Percentiles rank a stretch among this genome's conserved stretches.
These are phyloP conservation scores for Heterohyrax brucei DNA, from an alignment of 2,797 vertebrate genomes.

Conservation along the genomic window DNA sequence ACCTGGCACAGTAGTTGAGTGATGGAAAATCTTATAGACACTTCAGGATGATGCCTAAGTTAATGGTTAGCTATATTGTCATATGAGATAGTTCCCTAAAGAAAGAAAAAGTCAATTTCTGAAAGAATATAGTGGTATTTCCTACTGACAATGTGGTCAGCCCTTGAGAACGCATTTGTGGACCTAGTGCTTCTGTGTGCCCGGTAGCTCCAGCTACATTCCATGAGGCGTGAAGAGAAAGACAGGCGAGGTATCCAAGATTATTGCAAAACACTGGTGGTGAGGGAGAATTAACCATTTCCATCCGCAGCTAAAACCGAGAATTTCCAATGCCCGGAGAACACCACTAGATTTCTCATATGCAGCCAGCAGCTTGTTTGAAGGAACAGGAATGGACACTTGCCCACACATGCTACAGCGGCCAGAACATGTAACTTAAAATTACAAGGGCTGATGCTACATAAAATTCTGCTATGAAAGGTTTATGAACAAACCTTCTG, in stretches of 20 bases:
- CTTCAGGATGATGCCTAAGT: not conserved
- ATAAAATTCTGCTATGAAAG: conserved; percentile 42
- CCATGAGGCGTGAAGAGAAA: conserved; percentile 12
- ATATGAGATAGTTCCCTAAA: not conserved
- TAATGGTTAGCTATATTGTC: not conserved
- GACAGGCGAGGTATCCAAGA: not conserved
- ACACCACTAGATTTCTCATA: conserved; percentile 25
- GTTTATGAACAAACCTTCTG: not conserved
- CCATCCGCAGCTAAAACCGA: not conserved
- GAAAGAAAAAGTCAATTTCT: not conserved
- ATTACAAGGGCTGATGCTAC: not conserved
- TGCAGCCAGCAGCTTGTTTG: conserved; percentile 13
- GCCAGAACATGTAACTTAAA: conserved; percentile 14
- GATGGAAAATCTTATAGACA: not conserved
- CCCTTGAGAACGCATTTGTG: conserved; percentile 12
- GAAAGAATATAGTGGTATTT: not conserved
- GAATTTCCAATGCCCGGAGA: not conserved
- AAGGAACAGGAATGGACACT: not conserved
- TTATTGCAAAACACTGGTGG: not conserved
- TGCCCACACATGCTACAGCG: not conserved
- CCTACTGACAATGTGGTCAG: not conserved
- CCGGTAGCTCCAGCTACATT: not conserved
- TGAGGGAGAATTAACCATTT: not conserved
- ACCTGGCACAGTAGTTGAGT: not conserved
- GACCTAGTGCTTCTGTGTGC: not conserved